Evolutionary conservation across 1,140 invertebrate species (phyloP), one percentile per base, ranked within the genome.

Genomic region (Paraescarpia echinospica): DNA sequence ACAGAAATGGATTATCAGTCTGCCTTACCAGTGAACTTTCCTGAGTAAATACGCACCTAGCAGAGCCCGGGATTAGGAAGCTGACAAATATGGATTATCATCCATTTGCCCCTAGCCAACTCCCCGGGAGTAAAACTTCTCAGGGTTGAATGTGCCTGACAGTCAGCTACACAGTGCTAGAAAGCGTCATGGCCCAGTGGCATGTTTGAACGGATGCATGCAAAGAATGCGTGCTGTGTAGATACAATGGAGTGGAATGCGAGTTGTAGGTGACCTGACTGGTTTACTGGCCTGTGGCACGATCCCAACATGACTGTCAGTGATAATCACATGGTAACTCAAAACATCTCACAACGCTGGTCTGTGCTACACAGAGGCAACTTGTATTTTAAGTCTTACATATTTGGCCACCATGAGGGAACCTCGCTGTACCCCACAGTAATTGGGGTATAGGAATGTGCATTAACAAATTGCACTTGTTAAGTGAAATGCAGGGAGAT

Each of bases 271-370:
- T 77, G 59, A 18, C 59, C 59, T 77, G 18, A 41, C 59, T 77
- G 22, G 14, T 77, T 77, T 2, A 27, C 59, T 77, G 59, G 59
- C 59, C 59, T 77, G 12, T 77, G 59, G 59, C 59, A 22, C 27
- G 22, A 77, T 77, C 59, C 2, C 27, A 77, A 77, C 59, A 77
- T 77, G 59, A 77, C 59, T 77, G 59, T 77, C 59, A 4, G 18
- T 77, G 59, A 77, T 77, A 77, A 77, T 77, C 59, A 77, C 59
- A 77, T 77, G 59, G 59, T 77, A 77, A 77, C 59, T 77, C 59
- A 77, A 77, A 77, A 77, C 59, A 77, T 77, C 59, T 18, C 59
- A 77, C 59, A 77, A 77, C 22, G 59, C 27, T 4, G 4, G 14
- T 77, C 59, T 77, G 27, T 77, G 18, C 22, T 2, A 77, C 59